These are phyloP conservation scores for Maconellicoccus hirsutus DNA, from an alignment of 1,140 invertebrate species.

Conservation along the genomic window DNA sequence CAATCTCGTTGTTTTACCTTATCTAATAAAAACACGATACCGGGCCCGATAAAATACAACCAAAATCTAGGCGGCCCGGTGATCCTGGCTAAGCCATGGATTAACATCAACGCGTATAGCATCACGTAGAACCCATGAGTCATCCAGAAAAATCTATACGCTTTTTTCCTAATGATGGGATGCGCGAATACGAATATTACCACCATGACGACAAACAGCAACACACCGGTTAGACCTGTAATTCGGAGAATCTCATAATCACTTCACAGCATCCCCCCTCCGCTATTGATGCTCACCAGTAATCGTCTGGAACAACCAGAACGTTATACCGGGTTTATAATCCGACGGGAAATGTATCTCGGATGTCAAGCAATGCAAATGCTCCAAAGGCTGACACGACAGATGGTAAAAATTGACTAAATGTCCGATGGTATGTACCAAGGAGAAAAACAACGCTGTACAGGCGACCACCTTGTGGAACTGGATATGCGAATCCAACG, in stretches of 20 bases:
- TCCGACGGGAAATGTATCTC: constrained; percentile 89
- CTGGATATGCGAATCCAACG: constrained; percentile 92
- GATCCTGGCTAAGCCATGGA: constrained; percentile 88
- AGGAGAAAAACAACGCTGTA: constrained; percentile 87
- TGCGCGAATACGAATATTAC: constrained; percentile 97
- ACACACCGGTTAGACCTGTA: constrained; percentile 81
- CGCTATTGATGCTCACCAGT: constrained; percentile 51
- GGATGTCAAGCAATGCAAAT: constrained; percentile 86
- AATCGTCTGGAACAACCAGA: constrained; percentile 89
- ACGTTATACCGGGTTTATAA: constrained; percentile 77
- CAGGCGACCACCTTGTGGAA: constrained; percentile 98
- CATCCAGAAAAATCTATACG: constrained; percentile 94
- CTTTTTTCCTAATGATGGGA: constrained; percentile 81
- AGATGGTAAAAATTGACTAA: constrained; percentile 99
- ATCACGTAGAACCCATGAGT: constrained; percentile 90
- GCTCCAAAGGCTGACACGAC: constrained; percentile 88
- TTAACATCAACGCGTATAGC: constrained; percentile 77
- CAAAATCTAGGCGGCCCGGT: constrained; percentile 89
- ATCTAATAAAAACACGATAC: constrained; percentile 77
- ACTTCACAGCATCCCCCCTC: background rate
- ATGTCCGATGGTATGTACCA: constrained; percentile 87
- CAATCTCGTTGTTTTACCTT: constrained; percentile 57
- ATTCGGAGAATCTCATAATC: background rate
- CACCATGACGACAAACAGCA: constrained; percentile 84
- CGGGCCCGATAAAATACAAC: constrained; percentile 91